Base-by-base conservation (phyloP, 2,797 vertebrate species). In the Decapterus maruadsi region DNA sequence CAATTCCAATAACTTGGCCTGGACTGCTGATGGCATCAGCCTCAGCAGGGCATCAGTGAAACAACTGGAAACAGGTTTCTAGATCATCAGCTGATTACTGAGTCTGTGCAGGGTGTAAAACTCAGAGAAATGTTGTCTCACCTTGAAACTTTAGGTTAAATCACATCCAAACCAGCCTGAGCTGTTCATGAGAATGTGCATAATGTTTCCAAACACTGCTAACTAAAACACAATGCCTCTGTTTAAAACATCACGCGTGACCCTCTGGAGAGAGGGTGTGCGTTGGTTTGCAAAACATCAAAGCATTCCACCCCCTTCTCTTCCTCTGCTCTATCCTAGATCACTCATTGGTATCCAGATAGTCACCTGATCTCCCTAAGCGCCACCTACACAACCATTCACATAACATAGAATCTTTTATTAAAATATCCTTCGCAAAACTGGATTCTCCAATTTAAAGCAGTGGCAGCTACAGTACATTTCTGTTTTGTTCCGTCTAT, bases 261-360 rank as follows among this genome's bases (percentile, higher is more conserved):
- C n/a, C 55, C 79, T 63, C 45, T 54, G 53, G 58, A 68, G 65
- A 74, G 61, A 51, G 62, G 58, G 29, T 4, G 2, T 75, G 81
- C 40, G 48, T 74, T 81, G 83, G 78, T 81, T 86, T 78, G 72
- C 60, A 72, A 66, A 69, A 70, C 77, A 69, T 54, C 20, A 56
- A 38, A 77, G 66, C 71, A 43, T 79, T 79, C 71, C 68, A 3
- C 67, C 63, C 60, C 51, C 80, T 61, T 54, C 66, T 75, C 58
- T 55, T 73, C 46, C 26, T 63, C 64, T 20, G 34, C 50, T 64
- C 63, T 6, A 64, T 64, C 50, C 14, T 38, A 56, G 46, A 72
- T 75, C 72, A 68, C 50, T 74, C 75, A 68, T 46, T 74, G 77
- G 60, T 48, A 64, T 65, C 50, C 58, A 58, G 54, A 65, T 68